phyloP scores from a whole-genome alignment of 2,888 invertebrate species.

The Macropis europaea region DNA sequence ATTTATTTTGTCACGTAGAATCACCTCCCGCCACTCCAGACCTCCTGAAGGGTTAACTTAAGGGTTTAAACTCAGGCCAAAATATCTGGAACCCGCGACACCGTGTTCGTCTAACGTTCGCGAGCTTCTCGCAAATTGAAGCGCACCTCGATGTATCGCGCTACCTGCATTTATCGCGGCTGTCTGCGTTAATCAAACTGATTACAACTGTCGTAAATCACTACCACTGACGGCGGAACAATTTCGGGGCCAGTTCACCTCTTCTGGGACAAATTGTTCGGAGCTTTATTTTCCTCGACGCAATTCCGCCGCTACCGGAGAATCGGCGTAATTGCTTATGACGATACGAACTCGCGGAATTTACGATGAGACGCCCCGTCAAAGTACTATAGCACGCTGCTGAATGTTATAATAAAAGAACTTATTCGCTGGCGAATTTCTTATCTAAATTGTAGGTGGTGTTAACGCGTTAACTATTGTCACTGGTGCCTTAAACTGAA shows the following conservation, averaged over 20 bases:
- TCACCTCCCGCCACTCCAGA: no score
- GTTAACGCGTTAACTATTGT: no score
- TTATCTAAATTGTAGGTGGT: no score
- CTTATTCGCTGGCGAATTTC: no score
- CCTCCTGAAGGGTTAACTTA: no score
- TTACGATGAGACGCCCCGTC: neutral
- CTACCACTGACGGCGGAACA: constrained; percentile 43
- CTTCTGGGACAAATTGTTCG: constrained; percentile 48
- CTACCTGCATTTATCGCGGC: constrained; percentile 45
- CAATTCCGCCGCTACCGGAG: constrained; percentile 10
- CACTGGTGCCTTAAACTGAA: no score
- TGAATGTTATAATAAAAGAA: no score
- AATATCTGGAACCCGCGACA: constrained; percentile 13
- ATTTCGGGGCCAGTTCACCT: constrained; percentile 46
- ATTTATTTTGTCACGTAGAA: no score
- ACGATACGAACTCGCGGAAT: constrained; percentile 1
- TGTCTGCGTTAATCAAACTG: constrained; percentile 53
- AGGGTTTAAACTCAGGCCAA: neutral
- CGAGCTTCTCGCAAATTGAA: constrained; percentile 43
- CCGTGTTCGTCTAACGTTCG: constrained; percentile 10
- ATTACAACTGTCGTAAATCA: constrained; percentile 50
- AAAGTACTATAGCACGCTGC: neutral
- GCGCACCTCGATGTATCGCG: constrained; percentile 31
- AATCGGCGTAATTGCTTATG: constrained; percentile 17
- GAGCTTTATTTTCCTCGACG: constrained; percentile 40